phyloP scores from a whole-genome alignment of 2,888 invertebrate species.

The Hybos culiciformis region DNA sequence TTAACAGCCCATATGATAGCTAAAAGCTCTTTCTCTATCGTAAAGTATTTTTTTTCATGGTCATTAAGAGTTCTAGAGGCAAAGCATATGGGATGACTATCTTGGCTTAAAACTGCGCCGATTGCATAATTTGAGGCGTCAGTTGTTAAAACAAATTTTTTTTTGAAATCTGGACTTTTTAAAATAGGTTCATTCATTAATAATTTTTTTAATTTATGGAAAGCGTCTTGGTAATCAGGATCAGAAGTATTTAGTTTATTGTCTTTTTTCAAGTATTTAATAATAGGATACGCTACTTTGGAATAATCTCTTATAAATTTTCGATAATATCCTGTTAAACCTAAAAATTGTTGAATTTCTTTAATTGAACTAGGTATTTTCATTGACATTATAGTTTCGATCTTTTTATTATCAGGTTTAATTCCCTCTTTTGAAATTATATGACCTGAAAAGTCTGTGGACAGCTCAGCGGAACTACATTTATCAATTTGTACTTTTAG shows the following conservation, averaged over 20 bases:
- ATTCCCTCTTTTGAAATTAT: background rate
- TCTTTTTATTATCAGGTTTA: too few relatives aligned
- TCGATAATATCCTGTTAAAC: too few relatives aligned
- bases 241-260: conserved; percentile 7
- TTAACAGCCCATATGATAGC: conserved; percentile 1
- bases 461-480: background rate
- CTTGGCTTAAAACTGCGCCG: conserved; percentile 9
- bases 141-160: conserved; percentile 11
- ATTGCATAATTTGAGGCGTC: conserved; percentile 6
- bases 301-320: too few relatives aligned
- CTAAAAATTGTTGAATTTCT: too few relatives aligned
- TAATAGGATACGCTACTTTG: background rate
- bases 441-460: background rate
- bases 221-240: conserved; percentile 7
- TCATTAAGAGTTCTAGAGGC: conserved; percentile 4
- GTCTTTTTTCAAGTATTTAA: background rate
- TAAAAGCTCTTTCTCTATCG: conserved; percentile 7
- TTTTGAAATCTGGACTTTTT: conserved; percentile 20
- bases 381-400: too few relatives aligned
- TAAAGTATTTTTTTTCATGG: conserved; percentile 1
- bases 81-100: conserved; percentile 7
- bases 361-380: too few relatives aligned
- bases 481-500: background rate
- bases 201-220: conserved; percentile 11
- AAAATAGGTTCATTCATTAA: conserved; percentile 13